phyloP scores from a whole-genome alignment of 1,140 invertebrate genomes.

The Oscheius sp. region DNA sequence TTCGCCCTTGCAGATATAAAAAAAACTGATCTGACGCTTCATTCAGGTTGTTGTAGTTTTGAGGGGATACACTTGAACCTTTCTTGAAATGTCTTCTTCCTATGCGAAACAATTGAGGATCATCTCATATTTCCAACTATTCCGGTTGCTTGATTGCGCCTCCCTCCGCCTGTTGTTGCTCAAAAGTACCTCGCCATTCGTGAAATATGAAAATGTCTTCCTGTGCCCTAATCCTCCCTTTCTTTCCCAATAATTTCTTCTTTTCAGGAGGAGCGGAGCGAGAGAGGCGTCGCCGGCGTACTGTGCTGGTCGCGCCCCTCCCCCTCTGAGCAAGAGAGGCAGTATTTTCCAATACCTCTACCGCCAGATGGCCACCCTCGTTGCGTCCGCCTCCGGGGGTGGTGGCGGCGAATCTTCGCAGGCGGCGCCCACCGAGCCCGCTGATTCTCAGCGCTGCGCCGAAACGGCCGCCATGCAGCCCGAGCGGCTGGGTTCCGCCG shows the following conservation, averaged over 20 bases:
- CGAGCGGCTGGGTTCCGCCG: neutral
- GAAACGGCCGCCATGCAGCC: neutral
- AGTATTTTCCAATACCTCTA: slow-evolving; percentile 4
- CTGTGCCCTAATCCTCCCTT: no score
- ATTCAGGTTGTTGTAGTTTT: no score
- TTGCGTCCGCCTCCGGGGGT: slow-evolving; percentile 1
- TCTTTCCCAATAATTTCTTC: neutral
- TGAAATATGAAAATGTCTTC: no score
- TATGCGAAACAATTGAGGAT: neutral
- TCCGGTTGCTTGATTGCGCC: neutral
- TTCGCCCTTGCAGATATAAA: no score
- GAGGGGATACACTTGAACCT: no score
- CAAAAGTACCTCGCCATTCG: no score
- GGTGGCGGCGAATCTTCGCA: neutral
- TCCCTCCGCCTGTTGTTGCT: no score
- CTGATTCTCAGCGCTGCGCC: neutral
- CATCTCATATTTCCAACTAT: neutral
- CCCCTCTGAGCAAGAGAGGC: neutral
- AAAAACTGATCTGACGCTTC: no score
- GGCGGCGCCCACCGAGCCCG: neutral
- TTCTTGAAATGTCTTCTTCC: no score
- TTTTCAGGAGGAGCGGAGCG: neutral
- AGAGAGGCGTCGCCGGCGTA: neutral
- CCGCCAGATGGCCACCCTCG: slow-evolving; percentile 2
- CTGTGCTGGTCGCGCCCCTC: slow-evolving; percentile 1